Evolutionary conservation across 1,140 invertebrate genomes (phyloP).

Genomic region (Teleogryllus occipitalis): DNA sequence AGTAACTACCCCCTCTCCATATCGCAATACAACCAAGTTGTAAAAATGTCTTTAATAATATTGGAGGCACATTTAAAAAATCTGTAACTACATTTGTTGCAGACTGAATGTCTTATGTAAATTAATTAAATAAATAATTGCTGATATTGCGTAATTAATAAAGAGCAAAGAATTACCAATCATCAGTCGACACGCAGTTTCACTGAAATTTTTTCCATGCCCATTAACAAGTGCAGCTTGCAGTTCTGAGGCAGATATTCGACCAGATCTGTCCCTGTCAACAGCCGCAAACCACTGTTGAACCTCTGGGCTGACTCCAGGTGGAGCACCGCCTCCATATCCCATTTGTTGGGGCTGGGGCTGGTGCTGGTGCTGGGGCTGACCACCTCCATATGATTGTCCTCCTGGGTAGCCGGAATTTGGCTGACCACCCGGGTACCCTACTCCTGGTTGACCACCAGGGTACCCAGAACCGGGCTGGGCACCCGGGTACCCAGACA

Average conservation of each 20-base stretch:
- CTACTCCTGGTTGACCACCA: conserved; percentile 2
- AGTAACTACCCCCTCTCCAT: too few species aligned
- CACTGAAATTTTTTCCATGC: conserved; percentile 76
- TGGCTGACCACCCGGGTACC: conserved; percentile 11
- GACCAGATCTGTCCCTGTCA: conserved; percentile 72
- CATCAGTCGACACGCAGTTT: conserved; percentile 79
- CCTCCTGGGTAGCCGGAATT: conserved; percentile 15
- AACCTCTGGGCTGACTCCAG: conserved; percentile 49
- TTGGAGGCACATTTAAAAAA: too few species aligned
- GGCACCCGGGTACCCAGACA: background rate
- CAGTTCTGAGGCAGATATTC: conserved; percentile 70
- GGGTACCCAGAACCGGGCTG: conserved; percentile 13
- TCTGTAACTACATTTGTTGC: too few species aligned
- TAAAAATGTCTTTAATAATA: too few species aligned
- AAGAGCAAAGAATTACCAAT: conserved; percentile 49
- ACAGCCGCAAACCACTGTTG: conserved; percentile 76
- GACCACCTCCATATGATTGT: conserved; percentile 10
- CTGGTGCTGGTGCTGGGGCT: background rate
- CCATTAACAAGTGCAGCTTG: conserved; percentile 75
- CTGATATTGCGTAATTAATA: too few species aligned
- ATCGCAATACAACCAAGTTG: too few species aligned
- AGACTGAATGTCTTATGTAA: too few species aligned
- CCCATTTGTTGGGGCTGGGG: conserved; percentile 9
- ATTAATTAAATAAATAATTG: too few species aligned
- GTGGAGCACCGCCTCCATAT: conserved; percentile 3